Evolutionary conservation across 2,797 vertebrate species (phyloP).

Genomic region (Malurus leucopterus): DNA sequence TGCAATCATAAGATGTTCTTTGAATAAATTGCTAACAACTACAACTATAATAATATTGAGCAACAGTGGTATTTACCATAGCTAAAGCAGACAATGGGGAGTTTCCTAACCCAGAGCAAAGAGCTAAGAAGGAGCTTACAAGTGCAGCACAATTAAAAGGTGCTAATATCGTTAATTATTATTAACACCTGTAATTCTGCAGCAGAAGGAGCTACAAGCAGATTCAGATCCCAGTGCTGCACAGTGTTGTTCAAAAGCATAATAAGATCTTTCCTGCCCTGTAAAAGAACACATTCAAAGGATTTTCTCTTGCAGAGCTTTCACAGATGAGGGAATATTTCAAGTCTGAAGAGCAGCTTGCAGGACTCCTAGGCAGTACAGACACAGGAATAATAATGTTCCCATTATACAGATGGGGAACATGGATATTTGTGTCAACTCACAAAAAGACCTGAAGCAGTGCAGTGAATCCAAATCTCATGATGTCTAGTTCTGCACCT

Average conservation of each 20-base stretch:
- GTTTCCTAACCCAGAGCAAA: constrained; percentile 8
- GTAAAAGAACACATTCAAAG: background rate
- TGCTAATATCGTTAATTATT: constrained; percentile 40
- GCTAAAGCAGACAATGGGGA: constrained; percentile 36
- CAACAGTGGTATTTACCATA: constrained; percentile 2
- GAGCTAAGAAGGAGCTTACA: background rate
- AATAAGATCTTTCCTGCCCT: background rate
- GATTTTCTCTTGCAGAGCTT: background rate
- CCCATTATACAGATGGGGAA: background rate
- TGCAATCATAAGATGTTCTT: constrained; percentile 25
- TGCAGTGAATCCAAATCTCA: background rate
- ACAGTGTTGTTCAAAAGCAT: background rate
- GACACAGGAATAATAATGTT: constrained; percentile 18
- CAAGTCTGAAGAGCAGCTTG: background rate
- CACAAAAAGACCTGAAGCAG: background rate
- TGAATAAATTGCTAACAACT: constrained; percentile 41
- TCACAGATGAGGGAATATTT: constrained; percentile 2
- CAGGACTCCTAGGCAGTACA: constrained; percentile 5
- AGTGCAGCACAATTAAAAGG: constrained; percentile 31
- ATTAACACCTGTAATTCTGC: constrained; percentile 23
- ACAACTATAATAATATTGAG: background rate
- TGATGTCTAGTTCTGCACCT: background rate
- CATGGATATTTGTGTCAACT: background rate
- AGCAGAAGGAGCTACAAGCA: constrained; percentile 7
- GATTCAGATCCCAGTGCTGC: constrained; percentile 5